Evolutionary conservation across 2,113 vertebrate species (phyloP), one percentile per base, ranked within the genome.

Genomic region (Machaerirhynchus nigripectus): DNA sequence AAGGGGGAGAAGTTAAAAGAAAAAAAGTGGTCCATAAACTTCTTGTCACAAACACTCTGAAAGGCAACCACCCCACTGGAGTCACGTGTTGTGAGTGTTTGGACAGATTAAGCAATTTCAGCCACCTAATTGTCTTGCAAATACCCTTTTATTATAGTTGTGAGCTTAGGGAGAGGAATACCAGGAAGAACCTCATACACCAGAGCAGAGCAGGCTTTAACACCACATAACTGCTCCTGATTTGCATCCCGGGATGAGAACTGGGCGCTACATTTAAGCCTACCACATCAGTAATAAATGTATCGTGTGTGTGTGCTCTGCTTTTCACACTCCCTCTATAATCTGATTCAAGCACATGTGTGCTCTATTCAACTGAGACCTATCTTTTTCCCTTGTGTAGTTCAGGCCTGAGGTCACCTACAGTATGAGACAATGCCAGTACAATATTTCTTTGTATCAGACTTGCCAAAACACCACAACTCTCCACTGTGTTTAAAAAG

Each of bases 381-480:
- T 71, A 46, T 94, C 92, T 96, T 95, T 91, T 96, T 87, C 49
- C 40, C 80, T 85, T 55, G 61, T 84, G 50, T 42, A 55, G 67
- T 93, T 89, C 93, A 87, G 47, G 84, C 69, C 30, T 92, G 90
- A 96, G 97, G 97, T 97, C 97, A 97, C 67, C 67, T 75, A 84
- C 35, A 83, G 95, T 94, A 64, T 93, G 97, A 96, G 90, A 91
- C 84, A 64, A 88, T 93, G 87, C 94, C 82, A 95, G 93, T 73
- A 93, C 83, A 95, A 82, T 85, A 86, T 93, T 97, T 95, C 85
- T 90, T 96, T 93, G 84, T 84, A 75, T 95, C 77, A 84, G 82
- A 93, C 90, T 85, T 97, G 95, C 96, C 96, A 96, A 96, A 96
- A 95, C 81, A 87, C 82, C 71, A 87, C 89, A 87, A 90, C 79